Conservation (phyloP, 1,140 invertebrate genomes). For the Trichogramma pretiosum region DNA sequence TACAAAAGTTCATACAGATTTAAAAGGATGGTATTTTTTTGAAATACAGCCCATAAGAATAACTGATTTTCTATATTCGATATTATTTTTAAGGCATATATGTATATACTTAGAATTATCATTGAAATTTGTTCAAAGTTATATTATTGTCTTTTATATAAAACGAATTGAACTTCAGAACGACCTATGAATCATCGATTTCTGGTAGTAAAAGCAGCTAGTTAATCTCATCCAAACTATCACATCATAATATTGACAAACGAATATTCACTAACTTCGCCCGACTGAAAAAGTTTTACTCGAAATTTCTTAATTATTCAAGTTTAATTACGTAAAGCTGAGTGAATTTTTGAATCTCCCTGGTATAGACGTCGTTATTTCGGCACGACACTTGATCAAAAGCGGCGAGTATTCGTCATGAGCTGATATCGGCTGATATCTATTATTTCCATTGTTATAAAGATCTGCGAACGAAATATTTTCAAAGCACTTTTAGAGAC, state of each 20-base stretch:
- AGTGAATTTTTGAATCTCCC: neutral
- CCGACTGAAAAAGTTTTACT: neutral
- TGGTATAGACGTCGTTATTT: neutral
- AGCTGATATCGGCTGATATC: no score
- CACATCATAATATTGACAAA: neutral
- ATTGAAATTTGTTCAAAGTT: no score
- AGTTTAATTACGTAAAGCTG: neutral
- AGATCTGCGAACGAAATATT: neutral
- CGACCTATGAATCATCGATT: no score
- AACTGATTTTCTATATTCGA: no score
- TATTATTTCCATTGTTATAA: neutral
- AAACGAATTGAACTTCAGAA: no score
- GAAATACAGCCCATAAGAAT: no score
- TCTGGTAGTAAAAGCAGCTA: neutral
- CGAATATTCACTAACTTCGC: neutral
- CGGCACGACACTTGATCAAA: conserved; percentile 3
- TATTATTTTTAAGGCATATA: no score
- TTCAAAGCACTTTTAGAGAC: neutral
- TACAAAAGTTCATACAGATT: no score
- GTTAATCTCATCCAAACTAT: neutral
- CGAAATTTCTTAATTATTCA: neutral
- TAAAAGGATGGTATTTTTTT: no score
- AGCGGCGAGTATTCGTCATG: conserved; percentile 9
- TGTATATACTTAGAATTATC: no score
- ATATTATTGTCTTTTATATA: no score